A percentile compares a stretch with the other conserved stretches of the same genome.
Evolutionary conservation across 2,113 vertebrate species (phyloP).

Genomic region (Dipodomys ordii): DNA sequence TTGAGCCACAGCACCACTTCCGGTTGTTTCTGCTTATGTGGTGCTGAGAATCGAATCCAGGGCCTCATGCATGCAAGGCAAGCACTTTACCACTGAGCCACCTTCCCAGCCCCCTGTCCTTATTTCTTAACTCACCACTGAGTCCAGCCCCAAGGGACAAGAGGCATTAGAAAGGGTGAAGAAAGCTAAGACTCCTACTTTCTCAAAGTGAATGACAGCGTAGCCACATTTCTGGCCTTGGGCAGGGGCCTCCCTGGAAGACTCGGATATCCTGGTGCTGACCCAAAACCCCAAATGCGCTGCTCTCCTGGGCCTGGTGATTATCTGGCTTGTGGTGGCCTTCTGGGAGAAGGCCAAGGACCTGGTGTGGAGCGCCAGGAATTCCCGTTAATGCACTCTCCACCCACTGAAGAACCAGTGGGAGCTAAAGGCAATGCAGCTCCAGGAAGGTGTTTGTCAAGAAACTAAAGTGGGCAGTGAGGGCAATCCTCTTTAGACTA

Average conservation of each 20-base stretch:
- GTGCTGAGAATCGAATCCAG: too few relatives aligned
- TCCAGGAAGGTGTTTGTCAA: slow-evolving; percentile 77
- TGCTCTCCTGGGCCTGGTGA: slow-evolving; percentile 17
- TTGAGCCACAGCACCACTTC: too few relatives aligned
- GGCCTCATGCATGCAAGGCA: too few relatives aligned
- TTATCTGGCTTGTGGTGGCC: slow-evolving; percentile 72
- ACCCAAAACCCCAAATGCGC: slow-evolving; percentile 64
- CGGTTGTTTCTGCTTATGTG: too few relatives aligned
- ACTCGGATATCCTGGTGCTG: slow-evolving; percentile 35
- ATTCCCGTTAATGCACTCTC: slow-evolving; percentile 71
- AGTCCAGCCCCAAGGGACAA: neutral
- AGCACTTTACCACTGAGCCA: too few relatives aligned
- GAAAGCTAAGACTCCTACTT: neutral
- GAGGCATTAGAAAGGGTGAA: neutral
- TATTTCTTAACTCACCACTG: slow-evolving; percentile 5
- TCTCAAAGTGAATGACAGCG: neutral
- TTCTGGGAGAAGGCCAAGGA: slow-evolving; percentile 77
- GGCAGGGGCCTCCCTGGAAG: slow-evolving; percentile 25
- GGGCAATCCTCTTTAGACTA: slow-evolving; percentile 73
- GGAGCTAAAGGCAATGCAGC: slow-evolving; percentile 66
- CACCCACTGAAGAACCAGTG: slow-evolving; percentile 65
- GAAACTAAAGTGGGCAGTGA: slow-evolving; percentile 74
- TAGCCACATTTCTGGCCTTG: neutral
- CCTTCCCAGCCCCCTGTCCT: neutral
- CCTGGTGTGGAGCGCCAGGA: slow-evolving; percentile 33